Evolutionary conservation across 2,888 invertebrate genomes (phyloP).

Genomic region (Artemia sp.): DNA sequence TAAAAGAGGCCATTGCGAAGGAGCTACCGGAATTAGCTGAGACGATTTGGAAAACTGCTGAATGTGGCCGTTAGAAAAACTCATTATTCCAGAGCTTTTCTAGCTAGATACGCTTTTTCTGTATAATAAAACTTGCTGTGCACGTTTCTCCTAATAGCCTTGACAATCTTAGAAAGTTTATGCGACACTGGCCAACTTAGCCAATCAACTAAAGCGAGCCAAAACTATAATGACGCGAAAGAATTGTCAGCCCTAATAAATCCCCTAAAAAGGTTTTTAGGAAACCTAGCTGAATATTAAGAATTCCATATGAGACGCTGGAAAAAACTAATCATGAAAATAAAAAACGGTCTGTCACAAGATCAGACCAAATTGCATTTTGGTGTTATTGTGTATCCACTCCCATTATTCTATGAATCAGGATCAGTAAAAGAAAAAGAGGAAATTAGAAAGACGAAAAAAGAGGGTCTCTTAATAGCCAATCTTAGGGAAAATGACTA

Average conservation of each 20-base stretch:
- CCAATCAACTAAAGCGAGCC: constrained; percentile 8
- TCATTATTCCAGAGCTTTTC: constrained; percentile 13
- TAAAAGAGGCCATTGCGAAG: constrained; percentile 8
- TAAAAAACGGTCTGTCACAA: background rate
- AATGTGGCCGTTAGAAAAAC: constrained; percentile 15
- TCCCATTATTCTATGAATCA: too few species aligned
- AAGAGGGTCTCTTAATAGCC: too few species aligned
- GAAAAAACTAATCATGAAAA: constrained; percentile 12
- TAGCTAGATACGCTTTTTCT: constrained; percentile 15
- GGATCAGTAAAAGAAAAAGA: too few species aligned
- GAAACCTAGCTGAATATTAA: constrained; percentile 7
- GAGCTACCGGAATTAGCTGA: background rate
- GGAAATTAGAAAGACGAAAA: too few species aligned
- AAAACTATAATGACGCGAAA: constrained; percentile 8
- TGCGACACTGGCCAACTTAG: constrained; percentile 4
- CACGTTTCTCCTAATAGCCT: constrained; percentile 15
- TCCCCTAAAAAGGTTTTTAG: constrained; percentile 10
- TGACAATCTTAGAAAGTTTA: constrained; percentile 13
- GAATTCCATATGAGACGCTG: constrained; percentile 4
- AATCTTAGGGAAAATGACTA: too few species aligned
- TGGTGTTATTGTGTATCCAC: background rate
- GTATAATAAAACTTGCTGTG: constrained; percentile 12
- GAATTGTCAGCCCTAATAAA: constrained; percentile 3
- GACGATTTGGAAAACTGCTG: constrained; percentile 15
- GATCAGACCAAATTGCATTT: constrained; percentile 6